phyloP scores from a whole-genome alignment of 2,888 invertebrate genomes.

The Synergus japonicus region DNA sequence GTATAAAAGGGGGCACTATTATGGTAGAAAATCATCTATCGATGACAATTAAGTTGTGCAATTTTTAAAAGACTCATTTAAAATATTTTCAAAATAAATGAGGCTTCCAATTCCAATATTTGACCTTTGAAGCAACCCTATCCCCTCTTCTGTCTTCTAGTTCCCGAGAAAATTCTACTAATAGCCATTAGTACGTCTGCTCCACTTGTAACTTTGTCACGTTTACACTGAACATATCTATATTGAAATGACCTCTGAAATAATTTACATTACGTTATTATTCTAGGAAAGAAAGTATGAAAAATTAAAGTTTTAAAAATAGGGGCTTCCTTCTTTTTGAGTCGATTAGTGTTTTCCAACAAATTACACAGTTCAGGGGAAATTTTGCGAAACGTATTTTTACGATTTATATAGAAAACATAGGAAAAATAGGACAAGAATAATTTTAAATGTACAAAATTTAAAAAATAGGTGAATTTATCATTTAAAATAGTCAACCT shows the following conservation, averaged over 20 bases:
- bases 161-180: neutral
- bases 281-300: neutral
- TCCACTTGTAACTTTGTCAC: slow-evolving; percentile 5
- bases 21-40: too few species aligned
- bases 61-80: neutral
- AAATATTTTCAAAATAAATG: neutral
- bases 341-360: too few species aligned
- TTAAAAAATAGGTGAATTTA: too few species aligned
- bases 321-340: too few species aligned
- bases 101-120: neutral
- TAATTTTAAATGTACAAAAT: too few species aligned
- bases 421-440: too few species aligned
- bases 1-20: too few species aligned
- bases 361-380: too few species aligned
- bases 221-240: neutral
- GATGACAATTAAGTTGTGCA: too few species aligned
- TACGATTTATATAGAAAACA: too few species aligned
- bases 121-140: neutral
- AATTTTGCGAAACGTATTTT: too few species aligned
- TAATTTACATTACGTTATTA: neutral
- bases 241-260: neutral
- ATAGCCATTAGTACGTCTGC: neutral
- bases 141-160: neutral
- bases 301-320: neutral
- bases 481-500: too few species aligned